These are phyloP conservation scores for Otolemur garnettii DNA, from an alignment of 2,113 vertebrate genomes.

Conservation along the genomic window DNA sequence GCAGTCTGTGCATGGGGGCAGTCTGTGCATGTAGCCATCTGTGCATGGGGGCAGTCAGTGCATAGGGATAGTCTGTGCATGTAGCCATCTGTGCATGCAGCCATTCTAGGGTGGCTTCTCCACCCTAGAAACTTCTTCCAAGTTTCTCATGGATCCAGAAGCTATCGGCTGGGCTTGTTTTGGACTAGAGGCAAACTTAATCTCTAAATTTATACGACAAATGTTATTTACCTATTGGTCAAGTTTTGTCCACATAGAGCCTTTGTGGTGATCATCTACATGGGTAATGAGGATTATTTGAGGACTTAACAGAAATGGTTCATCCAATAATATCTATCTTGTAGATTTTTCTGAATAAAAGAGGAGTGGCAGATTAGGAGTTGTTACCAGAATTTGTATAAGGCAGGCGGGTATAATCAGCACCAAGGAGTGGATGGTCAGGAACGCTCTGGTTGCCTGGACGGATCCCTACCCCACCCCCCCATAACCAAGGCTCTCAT, in stretches of 20 bases:
- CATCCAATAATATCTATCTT: background rate
- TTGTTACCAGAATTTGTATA: background rate
- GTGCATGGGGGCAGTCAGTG: too few species aligned
- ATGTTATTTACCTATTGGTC: background rate
- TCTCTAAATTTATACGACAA: background rate
- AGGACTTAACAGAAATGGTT: background rate
- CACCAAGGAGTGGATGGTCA: background rate
- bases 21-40: too few species aligned
- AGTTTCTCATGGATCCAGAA: background rate
- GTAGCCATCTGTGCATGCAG: background rate
- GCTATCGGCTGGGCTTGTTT: background rate
- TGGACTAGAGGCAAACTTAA: background rate
- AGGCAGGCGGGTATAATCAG: background rate
- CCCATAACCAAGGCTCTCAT: background rate
- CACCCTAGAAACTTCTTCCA: too few species aligned
- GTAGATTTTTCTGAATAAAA: background rate
- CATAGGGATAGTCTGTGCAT: too few species aligned
- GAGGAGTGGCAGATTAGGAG: background rate
- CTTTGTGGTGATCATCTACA: background rate
- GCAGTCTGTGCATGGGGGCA: background rate
- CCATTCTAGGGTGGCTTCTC: background rate
- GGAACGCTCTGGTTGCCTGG: background rate
- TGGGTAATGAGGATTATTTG: background rate
- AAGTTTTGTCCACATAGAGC: background rate
- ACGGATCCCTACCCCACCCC: background rate